Base-by-base conservation (phyloP, 2,888 invertebrate species). In the Hirtodrosophila histrioides region DNA sequence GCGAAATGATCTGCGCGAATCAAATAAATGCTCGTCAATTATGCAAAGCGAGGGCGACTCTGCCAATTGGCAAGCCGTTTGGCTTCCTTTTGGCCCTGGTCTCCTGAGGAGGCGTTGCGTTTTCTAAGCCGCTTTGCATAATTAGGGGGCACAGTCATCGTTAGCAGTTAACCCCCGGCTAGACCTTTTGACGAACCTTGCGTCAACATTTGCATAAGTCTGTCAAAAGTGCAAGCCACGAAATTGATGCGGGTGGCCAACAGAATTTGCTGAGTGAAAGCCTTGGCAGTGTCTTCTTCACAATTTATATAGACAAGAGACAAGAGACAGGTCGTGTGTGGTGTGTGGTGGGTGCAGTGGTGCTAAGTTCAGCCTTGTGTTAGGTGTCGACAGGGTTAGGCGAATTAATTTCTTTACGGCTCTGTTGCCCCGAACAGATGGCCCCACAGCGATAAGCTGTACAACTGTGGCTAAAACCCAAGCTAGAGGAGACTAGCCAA, bases 331-430 rank as follows among this genome's bases (percentile, higher is more conserved):
- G 11, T 44, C 7, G 39, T 51, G 46, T 57, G 43, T 35, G 44
- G 44, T 39, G 33, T 46, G 43, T 49, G 61, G 36, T 51, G 55
- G 31, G 35, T 31, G 12, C 24, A 29, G 23, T 41, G 53, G 43
- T 60, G 62, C 61, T 48, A 51, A 71, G 71, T 56, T 75, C 44
- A 78, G 75, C 65, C 66, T 64, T 73, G 81, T 71, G 70, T 73
- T 69, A 83, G 81, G 83, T 88, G 88, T 88, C 83, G 86, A 83
- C 80, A 79, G 86, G 82, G 86, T 86, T 83, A 83, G 86, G 74
- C 86, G 86, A 83, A 83, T 83, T 83, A 83, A 88, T 83, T 83
- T 84, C 78, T 78, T 81, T 78, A 77, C 83, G 79, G 86, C 84
- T 81, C 78, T 80, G 75, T 77, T 73, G 51, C 65, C 60, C 57